Conservation (phyloP, 2,797 vertebrate genomes). For the Phoeniculus purpureus region DNA sequence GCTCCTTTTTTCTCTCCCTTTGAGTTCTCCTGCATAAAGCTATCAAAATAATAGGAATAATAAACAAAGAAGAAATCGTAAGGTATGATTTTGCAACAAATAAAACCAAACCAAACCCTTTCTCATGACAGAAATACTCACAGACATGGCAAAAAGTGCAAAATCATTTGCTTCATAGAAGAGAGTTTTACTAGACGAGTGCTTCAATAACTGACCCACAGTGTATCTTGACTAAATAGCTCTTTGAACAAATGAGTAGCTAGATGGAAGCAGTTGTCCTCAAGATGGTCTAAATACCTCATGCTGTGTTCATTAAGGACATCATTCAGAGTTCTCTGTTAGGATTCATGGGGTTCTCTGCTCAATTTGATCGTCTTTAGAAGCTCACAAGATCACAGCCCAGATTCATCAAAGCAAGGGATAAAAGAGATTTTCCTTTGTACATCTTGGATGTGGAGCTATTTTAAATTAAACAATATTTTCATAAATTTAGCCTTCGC, state of each 20-base stretch:
- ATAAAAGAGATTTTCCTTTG: constrained; percentile 56
- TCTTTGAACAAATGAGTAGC: constrained; percentile 28
- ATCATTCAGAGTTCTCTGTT: constrained; percentile 11
- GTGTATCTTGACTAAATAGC: constrained; percentile 17
- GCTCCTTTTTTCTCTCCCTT: background rate
- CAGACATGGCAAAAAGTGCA: background rate
- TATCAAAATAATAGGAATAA: background rate
- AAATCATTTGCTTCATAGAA: background rate
- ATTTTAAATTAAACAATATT: constrained; percentile 51
- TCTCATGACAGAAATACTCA: background rate
- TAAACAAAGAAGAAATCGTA: background rate
- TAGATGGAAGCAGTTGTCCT: constrained; percentile 39
- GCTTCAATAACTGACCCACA: background rate
- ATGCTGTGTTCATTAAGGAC: constrained; percentile 61
- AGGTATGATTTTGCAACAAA: background rate
- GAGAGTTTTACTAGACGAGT: background rate
- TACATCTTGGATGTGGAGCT: background rate
- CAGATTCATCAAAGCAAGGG: constrained; percentile 53
- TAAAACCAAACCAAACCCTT: background rate
- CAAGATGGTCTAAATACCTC: constrained; percentile 51
- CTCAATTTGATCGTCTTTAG: constrained; percentile 56
- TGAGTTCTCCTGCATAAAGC: background rate
- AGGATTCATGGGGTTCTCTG: constrained; percentile 21
- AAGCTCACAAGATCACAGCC: constrained; percentile 54
- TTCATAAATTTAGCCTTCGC: constrained; percentile 15